Conservation (phyloP, 2,888 invertebrate genomes). For the Protodeltote pygarga region DNA sequence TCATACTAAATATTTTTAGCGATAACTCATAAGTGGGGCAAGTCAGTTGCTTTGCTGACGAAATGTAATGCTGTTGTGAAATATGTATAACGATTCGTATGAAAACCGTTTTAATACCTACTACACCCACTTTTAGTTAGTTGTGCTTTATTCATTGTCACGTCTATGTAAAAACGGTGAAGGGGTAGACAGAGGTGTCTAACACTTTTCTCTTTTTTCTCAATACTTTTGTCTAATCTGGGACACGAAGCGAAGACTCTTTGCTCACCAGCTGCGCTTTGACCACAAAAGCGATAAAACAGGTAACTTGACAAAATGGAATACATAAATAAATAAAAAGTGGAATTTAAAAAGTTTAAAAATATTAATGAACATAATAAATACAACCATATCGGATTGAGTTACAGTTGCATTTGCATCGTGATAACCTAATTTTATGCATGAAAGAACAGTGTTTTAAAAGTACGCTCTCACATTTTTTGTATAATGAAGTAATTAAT, state of each 20-base stretch:
- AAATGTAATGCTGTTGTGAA: slow-evolving; percentile 43
- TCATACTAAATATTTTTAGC: slow-evolving; percentile 38
- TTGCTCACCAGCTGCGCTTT: too few relatives aligned
- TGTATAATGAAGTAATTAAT: slow-evolving; percentile 6
- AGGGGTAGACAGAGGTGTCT: too few relatives aligned
- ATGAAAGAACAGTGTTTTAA: slow-evolving; percentile 9
- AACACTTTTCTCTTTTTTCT: too few relatives aligned
- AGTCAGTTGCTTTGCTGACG: slow-evolving; percentile 34
- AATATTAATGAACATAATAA: slow-evolving; percentile 1
- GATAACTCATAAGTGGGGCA: slow-evolving; percentile 36
- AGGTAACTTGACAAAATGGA: neutral
- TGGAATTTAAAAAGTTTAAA: neutral
- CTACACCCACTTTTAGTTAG: neutral
- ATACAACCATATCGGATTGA: slow-evolving; percentile 6
- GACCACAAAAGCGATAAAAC: too few relatives aligned
- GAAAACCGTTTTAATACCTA: slow-evolving; percentile 17
- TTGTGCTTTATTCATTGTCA: too few relatives aligned
- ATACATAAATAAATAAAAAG: slow-evolving; percentile 3
- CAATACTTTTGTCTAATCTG: too few relatives aligned
- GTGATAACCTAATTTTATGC: slow-evolving; percentile 21
- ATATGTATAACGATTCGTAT: slow-evolving; percentile 20
- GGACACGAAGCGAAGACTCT: too few relatives aligned
- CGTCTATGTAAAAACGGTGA: too few relatives aligned
- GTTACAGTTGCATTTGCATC: slow-evolving; percentile 13
- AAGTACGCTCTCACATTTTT: slow-evolving; percentile 2